phyloP scores from a whole-genome alignment of 1,140 invertebrate species.

The Hyles vespertilio region DNA sequence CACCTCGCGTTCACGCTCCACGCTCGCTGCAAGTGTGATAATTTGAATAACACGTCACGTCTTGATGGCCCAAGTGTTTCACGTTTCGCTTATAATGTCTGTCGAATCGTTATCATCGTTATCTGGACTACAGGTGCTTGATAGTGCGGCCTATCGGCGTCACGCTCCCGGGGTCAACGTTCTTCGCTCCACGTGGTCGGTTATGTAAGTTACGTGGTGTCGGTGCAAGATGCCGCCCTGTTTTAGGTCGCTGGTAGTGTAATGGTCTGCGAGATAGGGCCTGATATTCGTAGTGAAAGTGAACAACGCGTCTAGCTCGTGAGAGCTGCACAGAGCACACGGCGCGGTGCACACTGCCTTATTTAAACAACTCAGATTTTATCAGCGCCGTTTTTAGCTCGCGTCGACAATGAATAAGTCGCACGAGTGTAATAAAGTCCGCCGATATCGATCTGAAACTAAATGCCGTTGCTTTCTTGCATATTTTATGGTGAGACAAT shows the following conservation, averaged over 20 bases:
- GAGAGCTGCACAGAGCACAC: conserved; percentile 10
- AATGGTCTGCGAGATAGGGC: conserved; percentile 8
- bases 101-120: conserved; percentile 44
- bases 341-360: conserved; percentile 6
- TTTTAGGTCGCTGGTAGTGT: conserved; percentile 13
- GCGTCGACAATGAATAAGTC: conserved; percentile 34
- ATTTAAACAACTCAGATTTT: conserved; percentile 37
- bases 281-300: conserved; percentile 41
- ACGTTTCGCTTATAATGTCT: conserved; percentile 23
- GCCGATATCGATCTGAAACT: conserved; percentile 40
- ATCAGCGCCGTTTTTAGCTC: conserved; percentile 35
- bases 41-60: conserved; percentile 8
- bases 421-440: conserved; percentile 36
- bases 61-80: conserved; percentile 22
- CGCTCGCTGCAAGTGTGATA: conserved; percentile 20
- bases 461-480: conserved; percentile 28
- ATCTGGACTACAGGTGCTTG: conserved; percentile 43
- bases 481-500: conserved; percentile 28
- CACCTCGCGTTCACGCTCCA: conserved; percentile 23
- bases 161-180: conserved; percentile 50
- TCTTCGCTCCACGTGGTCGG: conserved; percentile 48
- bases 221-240: conserved; percentile 1
- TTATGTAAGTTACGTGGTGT: conserved; percentile 28
- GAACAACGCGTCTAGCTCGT: conserved; percentile 22
- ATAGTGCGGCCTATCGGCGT: conserved; percentile 53